Evolutionary conservation across 2,888 invertebrate species (phyloP), one percentile per base, ranked within the genome.

Genomic region (Tetranychus piercei): DNA sequence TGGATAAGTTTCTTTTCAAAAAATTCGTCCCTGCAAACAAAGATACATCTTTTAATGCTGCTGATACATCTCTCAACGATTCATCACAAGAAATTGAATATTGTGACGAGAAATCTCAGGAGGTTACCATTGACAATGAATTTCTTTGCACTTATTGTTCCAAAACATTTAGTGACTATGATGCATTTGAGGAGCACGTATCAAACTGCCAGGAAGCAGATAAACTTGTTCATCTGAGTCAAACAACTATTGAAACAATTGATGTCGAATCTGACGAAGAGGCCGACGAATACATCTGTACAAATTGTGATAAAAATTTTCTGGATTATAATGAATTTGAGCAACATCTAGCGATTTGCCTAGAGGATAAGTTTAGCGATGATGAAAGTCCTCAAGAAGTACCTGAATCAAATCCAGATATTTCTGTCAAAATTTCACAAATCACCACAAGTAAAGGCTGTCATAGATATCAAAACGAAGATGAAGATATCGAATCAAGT

Each of bases 1-100:
- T 69, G 22, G 69, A 69, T 69, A 69, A 69, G 22, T 69, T 69
- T 69, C 34, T 69, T 22, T 69, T 11, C 9, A 69, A 69, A 69
- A 69, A 69, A 23, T 20, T 23, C 23, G 11, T 69, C 4, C 55
- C 9, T 34, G 3, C 34, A 55, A 15, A 55, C 15, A 55, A 55
- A 55, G 55, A 55, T 55, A 15, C 55, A 15, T 55, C 55, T 15
- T 15, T 55, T 7, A 55, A 55, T 55, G 9, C 55, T 15, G 11
- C 9, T 2, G 55, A 55, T 55, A 55, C 9, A 15, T 55, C 55
- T 15, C 3, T 55, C 9, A 15, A 15, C 3, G 55, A 55, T 55
- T 55, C 55, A 15, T 55, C 55, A 9, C 55, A 55, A 55, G 55
- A 55, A 55, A 55, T 55, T 55, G 55, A 55, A 55, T 55, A 55